A percentile compares a stretch with the other conserved stretches of the same genome.
phyloP scores from a whole-genome alignment of 2,113 vertebrate species.

The Eclectus roratus region DNA sequence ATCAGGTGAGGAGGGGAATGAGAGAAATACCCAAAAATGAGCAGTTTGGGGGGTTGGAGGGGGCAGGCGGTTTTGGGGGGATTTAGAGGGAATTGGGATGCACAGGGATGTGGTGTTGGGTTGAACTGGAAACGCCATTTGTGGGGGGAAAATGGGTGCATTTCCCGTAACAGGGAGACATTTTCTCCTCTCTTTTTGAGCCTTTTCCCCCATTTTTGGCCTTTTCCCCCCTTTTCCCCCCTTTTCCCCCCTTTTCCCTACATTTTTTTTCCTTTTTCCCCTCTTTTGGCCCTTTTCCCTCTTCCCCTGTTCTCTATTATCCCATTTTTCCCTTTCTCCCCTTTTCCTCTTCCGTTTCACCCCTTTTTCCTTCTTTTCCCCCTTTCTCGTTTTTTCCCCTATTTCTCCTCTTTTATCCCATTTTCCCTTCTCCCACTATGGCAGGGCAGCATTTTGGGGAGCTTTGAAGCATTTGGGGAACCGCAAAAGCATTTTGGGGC shows the following conservation, averaged over 20 bases:
- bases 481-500: neutral
- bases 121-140: rapidly evolving
- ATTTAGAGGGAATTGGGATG: neutral
- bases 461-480: neutral
- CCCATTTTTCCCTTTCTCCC: neutral
- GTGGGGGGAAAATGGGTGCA: neutral
- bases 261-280: neutral
- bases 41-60: rapidly evolving
- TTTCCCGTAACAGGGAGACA: neutral
- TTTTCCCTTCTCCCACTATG: neutral
- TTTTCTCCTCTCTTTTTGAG: neutral
- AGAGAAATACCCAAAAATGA: neutral
- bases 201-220: neutral
- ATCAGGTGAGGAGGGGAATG: neutral
- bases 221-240: neutral
- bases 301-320: neutral
- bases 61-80: neutral
- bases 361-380: neutral
- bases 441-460: neutral
- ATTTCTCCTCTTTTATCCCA: neutral
- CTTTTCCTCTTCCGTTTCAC: neutral
- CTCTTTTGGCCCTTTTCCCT: neutral
- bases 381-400: neutral
- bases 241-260: neutral
- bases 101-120: rapidly evolving